Evolutionary conservation across 2,113 vertebrate genomes (phyloP), one percentile per base, ranked within the genome.

Genomic region (Tragelaphus scriptus): DNA sequence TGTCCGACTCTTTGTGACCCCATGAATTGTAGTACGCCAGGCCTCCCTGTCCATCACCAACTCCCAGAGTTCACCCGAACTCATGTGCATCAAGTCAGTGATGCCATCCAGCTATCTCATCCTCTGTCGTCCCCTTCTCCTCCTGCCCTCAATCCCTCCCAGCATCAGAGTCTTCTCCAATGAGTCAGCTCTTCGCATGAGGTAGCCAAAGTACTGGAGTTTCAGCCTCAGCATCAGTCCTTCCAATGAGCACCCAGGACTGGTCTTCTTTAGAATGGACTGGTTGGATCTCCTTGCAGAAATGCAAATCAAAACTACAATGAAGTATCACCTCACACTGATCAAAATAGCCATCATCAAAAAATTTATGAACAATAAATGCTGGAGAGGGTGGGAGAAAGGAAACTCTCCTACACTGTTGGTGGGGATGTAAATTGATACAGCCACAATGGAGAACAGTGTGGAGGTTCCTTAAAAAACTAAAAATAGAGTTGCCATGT

Each of bases 41-140:
- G 5, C 1, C 26, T 14, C 12, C 59, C 59, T 61, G 59, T 30
- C 59, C 26, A 61, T 61, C 59, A 61, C 59, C 59, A 61, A 30
- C 26, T 61, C 26, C 59, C 12, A 0, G 26, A 61, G 26, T 61
- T 61, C 26, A 61, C 5, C 3, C 26, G 28, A 3, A 61, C 59
- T 61, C 59, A 61, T 0, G 2, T 61, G 2, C 12, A 14, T 6
- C 0, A 1, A 0, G 2, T 28, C 3, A 1, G 59, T 61, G 5
- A 14, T 30, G 59, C 59, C 59, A 30, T 61, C 26, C 59, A 61
- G 59, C 26, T 26, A 61, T 61, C 26, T 28, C 59, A 61, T 61
- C 59, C 26, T 61, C 26, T 14, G 26, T n/a, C n/a, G n/a, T n/a
- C n/a, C n/a, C n/a, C n/a, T n/a, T n/a, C n/a, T n/a, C n/a, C n/a